phyloP scores from a whole-genome alignment of 2,888 invertebrate genomes.

The Ochropleura plecta region DNA sequence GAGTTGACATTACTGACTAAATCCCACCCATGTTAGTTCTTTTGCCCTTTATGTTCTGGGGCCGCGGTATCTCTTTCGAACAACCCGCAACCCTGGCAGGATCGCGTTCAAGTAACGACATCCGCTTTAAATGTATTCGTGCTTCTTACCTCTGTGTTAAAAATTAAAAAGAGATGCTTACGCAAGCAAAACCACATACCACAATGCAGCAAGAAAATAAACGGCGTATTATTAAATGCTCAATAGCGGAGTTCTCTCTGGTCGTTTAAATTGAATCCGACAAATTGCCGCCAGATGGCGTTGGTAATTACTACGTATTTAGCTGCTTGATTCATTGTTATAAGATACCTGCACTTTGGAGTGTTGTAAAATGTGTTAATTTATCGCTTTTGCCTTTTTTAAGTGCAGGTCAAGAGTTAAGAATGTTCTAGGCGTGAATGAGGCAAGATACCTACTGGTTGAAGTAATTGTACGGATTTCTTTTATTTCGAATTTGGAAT shows the following conservation, averaged over 20 bases:
- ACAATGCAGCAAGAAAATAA: slow-evolving; percentile 66
- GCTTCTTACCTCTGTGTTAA: not conserved
- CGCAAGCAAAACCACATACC: slow-evolving; percentile 28
- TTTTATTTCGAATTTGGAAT: not conserved
- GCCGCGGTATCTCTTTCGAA: too few relatives aligned
- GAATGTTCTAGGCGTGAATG: slow-evolving; percentile 40
- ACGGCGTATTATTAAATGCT: slow-evolving; percentile 71
- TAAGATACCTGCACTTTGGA: slow-evolving; percentile 45
- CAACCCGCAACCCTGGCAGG: too few relatives aligned
- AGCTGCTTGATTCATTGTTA: slow-evolving; percentile 78
- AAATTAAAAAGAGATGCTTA: not conserved
- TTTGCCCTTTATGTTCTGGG: too few relatives aligned
- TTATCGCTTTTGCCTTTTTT: slow-evolving; percentile 54
- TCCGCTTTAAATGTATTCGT: not conserved
- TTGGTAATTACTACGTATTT: slow-evolving; percentile 75
- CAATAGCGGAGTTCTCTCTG: slow-evolving; percentile 71
- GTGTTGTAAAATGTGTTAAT: slow-evolving; percentile 63
- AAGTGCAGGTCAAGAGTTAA: slow-evolving; percentile 38
- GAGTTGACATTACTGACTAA: too few relatives aligned
- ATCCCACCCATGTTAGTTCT: too few relatives aligned
- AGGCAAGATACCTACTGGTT: slow-evolving; percentile 12
- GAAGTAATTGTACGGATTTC: not conserved
- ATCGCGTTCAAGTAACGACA: too few relatives aligned
- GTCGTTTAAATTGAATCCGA: slow-evolving; percentile 77
- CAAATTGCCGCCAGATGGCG: slow-evolving; percentile 68